Percentiles rank a stretch among this genome's conserved stretches.
These are phyloP conservation scores for Poicephalus gulielmi DNA, from an alignment of 2,113 vertebrate species.

Conservation along the genomic window DNA sequence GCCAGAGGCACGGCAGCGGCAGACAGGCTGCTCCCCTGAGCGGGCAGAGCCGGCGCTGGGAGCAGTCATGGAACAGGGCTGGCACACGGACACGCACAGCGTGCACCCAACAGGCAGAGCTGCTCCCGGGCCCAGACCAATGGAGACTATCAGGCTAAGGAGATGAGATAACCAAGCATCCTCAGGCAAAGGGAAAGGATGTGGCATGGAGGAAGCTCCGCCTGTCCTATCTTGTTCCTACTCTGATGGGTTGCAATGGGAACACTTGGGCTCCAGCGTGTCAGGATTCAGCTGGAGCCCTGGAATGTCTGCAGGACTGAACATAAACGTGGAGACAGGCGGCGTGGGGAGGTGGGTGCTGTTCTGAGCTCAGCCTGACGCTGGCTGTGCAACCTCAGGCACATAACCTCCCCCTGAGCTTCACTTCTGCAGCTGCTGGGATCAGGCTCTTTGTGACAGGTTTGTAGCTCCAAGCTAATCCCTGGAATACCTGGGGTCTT, in stretches of 20 bases:
- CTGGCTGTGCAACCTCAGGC: background rate
- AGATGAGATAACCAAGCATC: background rate
- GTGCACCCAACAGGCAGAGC: background rate
- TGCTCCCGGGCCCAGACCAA: slow-evolving; percentile 11
- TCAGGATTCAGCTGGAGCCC: background rate
- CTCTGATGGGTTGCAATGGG: background rate
- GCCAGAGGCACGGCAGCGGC: slow-evolving; percentile 1
- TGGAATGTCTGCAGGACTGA: background rate
- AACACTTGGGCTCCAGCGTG: background rate
- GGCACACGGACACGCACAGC: background rate
- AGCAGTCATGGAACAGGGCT: background rate
- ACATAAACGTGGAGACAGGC: background rate
- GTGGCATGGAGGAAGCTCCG: background rate
- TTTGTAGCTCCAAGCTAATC: background rate
- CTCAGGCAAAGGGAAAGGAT: background rate
- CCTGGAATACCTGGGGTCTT: background rate
- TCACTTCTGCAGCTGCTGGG: background rate
- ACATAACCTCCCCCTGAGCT: background rate
- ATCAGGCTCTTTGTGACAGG: background rate
- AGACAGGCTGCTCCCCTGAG: slow-evolving; percentile 7
- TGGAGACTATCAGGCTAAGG: background rate
- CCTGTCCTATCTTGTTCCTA: background rate
- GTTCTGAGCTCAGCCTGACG: background rate
- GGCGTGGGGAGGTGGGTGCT: background rate
- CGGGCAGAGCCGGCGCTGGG: background rate